phyloP scores from a whole-genome alignment of 2,888 invertebrate genomes.

The Chrysodeixis includens region DNA sequence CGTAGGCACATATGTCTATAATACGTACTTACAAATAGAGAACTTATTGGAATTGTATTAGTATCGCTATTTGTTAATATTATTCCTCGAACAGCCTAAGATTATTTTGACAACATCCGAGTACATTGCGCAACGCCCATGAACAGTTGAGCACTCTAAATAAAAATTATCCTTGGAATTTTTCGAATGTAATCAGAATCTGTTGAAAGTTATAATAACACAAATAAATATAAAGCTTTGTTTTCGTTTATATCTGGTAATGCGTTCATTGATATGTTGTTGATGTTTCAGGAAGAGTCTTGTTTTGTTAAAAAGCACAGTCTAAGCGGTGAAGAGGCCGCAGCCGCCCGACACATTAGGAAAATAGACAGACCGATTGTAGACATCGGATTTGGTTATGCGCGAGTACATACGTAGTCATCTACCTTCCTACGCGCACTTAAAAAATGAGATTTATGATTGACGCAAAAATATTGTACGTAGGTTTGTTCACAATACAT shows the following conservation, averaged over 20 bases:
- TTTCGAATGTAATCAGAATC: constrained; percentile 64
- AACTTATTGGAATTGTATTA: constrained; percentile 14
- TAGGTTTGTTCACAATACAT: constrained; percentile 36
- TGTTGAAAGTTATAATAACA: constrained; percentile 66
- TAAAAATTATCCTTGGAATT: constrained; percentile 55
- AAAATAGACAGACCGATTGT: constrained; percentile 81
- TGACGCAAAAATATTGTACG: constrained; percentile 33
- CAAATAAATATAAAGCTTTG: constrained; percentile 72
- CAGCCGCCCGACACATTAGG: constrained; percentile 75
- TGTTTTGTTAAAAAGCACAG: constrained; percentile 80
- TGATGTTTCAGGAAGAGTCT: constrained; percentile 78
- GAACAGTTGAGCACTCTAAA: constrained; percentile 46
- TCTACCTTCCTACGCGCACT: constrained; percentile 42
- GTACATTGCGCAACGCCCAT: constrained; percentile 46
- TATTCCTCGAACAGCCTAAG: constrained; percentile 48
- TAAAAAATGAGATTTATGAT: constrained; percentile 46
- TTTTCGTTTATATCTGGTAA: constrained; percentile 68
- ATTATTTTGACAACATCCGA: constrained; percentile 42
- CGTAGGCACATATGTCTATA: constrained; percentile 7
- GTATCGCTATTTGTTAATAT: constrained; percentile 15
- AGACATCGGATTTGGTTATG: constrained; percentile 68
- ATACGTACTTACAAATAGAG: constrained; percentile 35
- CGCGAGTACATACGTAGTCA: constrained; percentile 31
- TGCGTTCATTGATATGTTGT: constrained; percentile 76
- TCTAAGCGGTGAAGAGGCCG: constrained; percentile 69